These are phyloP conservation scores for Tetragonula carbonaria DNA, from an alignment of 2,888 invertebrate species.

Conservation along the genomic window DNA sequence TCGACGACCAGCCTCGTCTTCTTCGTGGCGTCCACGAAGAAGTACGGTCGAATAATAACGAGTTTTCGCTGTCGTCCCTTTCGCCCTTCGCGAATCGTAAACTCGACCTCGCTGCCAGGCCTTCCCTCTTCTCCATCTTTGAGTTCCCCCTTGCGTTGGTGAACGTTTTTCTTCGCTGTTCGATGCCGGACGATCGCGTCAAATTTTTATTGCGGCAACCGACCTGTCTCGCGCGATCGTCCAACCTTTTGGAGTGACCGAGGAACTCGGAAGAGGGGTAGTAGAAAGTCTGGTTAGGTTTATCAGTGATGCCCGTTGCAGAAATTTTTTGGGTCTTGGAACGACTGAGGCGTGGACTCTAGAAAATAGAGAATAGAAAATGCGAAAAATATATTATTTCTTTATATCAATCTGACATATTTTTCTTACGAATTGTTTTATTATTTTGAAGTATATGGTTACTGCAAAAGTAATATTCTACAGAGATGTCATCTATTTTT, in stretches of 20 bases:
- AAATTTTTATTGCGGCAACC: constrained; percentile 79
- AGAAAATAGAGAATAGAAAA: too few relatives aligned
- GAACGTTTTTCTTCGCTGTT: constrained; percentile 65
- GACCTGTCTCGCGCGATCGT: constrained; percentile 59
- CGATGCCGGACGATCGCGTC: constrained; percentile 76
- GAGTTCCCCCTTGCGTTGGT: constrained; percentile 25
- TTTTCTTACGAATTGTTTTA: too few relatives aligned
- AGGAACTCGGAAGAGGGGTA: background rate
- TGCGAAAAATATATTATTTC: too few relatives aligned
- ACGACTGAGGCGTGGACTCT: too few relatives aligned
- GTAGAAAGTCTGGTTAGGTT: background rate
- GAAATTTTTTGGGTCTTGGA: background rate
- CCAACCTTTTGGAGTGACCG: constrained; percentile 48
- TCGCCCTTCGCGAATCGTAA: constrained; percentile 79
- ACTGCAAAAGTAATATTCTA: too few relatives aligned
- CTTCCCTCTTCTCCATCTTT: constrained; percentile 15
- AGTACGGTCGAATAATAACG: constrained; percentile 82
- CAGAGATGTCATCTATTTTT: too few relatives aligned
- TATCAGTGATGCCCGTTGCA: too few relatives aligned
- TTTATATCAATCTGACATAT: too few relatives aligned
- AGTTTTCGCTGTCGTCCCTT: constrained; percentile 82
- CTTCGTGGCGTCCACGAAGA: constrained; percentile 76
- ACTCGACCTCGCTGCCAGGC: constrained; percentile 57
- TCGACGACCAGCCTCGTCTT: constrained; percentile 57
- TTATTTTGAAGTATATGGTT: too few relatives aligned